Percentiles rank a stretch among this genome's conserved stretches.
Evolutionary conservation across 2,797 vertebrate species (phyloP).

Genomic region (Pseudomugil gertrudae): DNA sequence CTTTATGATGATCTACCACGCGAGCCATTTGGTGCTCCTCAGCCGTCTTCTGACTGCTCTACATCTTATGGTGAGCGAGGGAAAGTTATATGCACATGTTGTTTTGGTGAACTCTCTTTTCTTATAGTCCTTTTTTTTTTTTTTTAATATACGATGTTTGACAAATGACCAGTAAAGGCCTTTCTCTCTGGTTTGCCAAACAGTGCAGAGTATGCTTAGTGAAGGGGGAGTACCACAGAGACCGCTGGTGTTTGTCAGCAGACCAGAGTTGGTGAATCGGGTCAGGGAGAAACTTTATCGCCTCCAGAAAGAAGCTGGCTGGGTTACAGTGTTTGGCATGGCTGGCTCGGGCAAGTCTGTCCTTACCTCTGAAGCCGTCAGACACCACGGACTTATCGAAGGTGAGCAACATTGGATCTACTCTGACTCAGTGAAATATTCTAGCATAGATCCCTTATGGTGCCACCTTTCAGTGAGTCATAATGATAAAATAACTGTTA

Average conservation of each 20-base stretch:
- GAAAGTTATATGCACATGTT: too few species aligned
- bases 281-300: slow-evolving; percentile 86
- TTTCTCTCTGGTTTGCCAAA: slow-evolving; percentile 12
- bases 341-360: slow-evolving; percentile 98
- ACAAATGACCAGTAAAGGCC: not conserved
- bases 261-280: slow-evolving; percentile 83
- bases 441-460: not conserved
- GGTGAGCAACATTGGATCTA: slow-evolving; percentile 73
- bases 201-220: slow-evolving; percentile 84
- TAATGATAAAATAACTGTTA: too few species aligned
- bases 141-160: not conserved
- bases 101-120: not conserved
- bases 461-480: too few species aligned
- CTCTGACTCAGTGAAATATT: not conserved
- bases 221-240: slow-evolving; percentile 96
- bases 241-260: slow-evolving; percentile 92
- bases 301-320: slow-evolving; percentile 86
- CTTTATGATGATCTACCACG: slow-evolving; percentile 84
- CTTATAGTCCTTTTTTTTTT: not conserved
- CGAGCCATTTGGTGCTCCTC: slow-evolving; percentile 72
- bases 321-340: slow-evolving; percentile 97
- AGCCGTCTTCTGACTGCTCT: slow-evolving; percentile 77
- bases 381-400: slow-evolving; percentile 87
- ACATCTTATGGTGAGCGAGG: slow-evolving; percentile 84
- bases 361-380: slow-evolving; percentile 91